A percentile compares a stretch with the other conserved stretches of the same genome.
Evolutionary conservation across 2,888 invertebrate species (phyloP).

Genomic region (Carcina quercana): DNA sequence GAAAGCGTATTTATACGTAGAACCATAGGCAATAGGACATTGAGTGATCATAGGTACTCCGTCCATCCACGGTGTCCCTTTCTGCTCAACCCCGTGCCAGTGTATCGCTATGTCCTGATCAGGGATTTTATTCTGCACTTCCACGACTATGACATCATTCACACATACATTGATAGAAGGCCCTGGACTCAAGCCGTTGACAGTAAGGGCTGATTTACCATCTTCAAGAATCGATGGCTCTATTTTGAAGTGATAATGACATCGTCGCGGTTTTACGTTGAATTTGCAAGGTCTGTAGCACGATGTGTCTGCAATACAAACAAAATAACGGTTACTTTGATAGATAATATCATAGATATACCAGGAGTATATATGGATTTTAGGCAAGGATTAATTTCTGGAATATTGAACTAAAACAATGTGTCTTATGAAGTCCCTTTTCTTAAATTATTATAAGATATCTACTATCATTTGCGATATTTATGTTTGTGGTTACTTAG

Average conservation of each 20-base stretch:
- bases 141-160: slow-evolving; percentile 82
- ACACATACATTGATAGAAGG: slow-evolving; percentile 78
- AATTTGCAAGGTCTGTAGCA: slow-evolving; percentile 67
- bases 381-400: too few species aligned
- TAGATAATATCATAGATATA: too few species aligned
- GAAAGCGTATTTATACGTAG: slow-evolving; percentile 82
- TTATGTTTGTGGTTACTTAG: too few species aligned
- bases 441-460: too few species aligned
- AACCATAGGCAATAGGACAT: slow-evolving; percentile 80
- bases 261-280: slow-evolving; percentile 62
- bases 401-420: too few species aligned
- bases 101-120: slow-evolving; percentile 81
- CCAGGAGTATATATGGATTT: too few species aligned
- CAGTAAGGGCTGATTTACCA: slow-evolving; percentile 38
- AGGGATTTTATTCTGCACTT: slow-evolving; percentile 80
- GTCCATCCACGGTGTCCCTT: slow-evolving; percentile 82
- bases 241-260: slow-evolving; percentile 52
- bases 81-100: slow-evolving; percentile 81
- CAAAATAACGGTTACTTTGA: too few species aligned
- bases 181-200: slow-evolving; percentile 61
- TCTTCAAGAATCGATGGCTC: slow-evolving; percentile 42
- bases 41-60: slow-evolving; percentile 86
- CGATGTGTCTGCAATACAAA: slow-evolving; percentile 40
- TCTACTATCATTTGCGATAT: too few species aligned
- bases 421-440: too few species aligned